Evolutionary conservation across 2,888 invertebrate genomes (phyloP).

Genomic region (Imbricaverruca yamaguchii): DNA sequence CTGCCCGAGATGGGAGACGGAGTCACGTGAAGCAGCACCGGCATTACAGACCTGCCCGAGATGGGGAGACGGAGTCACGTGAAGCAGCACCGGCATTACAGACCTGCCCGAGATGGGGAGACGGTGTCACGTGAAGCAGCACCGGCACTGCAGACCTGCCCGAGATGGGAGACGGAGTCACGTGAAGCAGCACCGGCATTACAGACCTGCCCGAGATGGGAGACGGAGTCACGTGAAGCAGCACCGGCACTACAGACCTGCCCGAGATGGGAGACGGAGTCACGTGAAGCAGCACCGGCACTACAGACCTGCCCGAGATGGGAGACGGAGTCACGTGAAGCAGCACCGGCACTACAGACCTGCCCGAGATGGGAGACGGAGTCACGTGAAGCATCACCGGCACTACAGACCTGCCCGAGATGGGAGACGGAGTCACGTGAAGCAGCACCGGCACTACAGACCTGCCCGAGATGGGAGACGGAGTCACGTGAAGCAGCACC

Average conservation of each 20-base stretch:
- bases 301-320: too few relatives aligned
- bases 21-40: conserved; percentile 44
- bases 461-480: conserved; percentile 35
- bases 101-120: too few relatives aligned
- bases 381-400: too few relatives aligned
- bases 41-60: conserved; percentile 42
- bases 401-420: too few relatives aligned
- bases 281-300: too few relatives aligned
- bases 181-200: too few relatives aligned
- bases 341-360: conserved; percentile 49
- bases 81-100: too few relatives aligned
- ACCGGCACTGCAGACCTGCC: conserved; percentile 46
- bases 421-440: too few relatives aligned
- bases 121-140: conserved; percentile 39
- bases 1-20: too few relatives aligned
- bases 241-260: conserved; percentile 47
- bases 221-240: conserved; percentile 37
- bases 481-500: too few relatives aligned
- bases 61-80: neutral
- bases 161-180: neutral
- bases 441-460: conserved; percentile 48
- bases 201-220: too few relatives aligned
- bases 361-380: conserved; percentile 32
- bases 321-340: conserved; percentile 14
- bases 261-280: conserved; percentile 3